Evolutionary conservation across 2,113 vertebrate species (phyloP).

Genomic region (Bettongia penicillata): DNA sequence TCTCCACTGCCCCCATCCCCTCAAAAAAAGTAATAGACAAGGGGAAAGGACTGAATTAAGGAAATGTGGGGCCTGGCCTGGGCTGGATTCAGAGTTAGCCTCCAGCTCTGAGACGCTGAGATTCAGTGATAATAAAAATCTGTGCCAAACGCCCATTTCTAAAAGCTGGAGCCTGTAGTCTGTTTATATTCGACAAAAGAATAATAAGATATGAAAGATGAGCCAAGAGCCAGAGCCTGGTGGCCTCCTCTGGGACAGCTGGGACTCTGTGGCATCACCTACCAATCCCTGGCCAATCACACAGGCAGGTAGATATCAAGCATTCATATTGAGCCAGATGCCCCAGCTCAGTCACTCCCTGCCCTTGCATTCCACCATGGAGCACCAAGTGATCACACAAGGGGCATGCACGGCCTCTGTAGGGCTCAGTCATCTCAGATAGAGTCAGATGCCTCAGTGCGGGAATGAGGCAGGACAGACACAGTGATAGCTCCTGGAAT

Average conservation of each 20-base stretch:
- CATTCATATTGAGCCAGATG: background rate
- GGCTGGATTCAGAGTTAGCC: background rate
- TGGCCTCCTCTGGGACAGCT: background rate
- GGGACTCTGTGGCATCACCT: background rate
- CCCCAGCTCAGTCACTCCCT: background rate
- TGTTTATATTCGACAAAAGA: background rate
- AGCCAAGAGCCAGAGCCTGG: background rate
- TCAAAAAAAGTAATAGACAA: background rate
- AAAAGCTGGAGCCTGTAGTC: background rate
- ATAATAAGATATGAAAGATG: background rate
- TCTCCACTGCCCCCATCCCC: background rate
- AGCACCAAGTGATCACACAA: background rate
- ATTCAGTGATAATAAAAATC: background rate
- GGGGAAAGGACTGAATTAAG: background rate
- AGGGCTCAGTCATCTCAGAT: no score
- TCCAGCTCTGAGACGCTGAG: background rate
- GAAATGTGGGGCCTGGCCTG: background rate
- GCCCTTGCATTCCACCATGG: background rate
- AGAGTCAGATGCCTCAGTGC: no score
- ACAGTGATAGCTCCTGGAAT: no score
- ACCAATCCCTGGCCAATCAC: accelerated
- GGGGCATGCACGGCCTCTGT: no score
- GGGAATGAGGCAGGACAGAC: no score
- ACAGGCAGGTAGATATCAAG: background rate
- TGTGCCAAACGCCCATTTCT: background rate